A percentile compares a stretch with the other conserved stretches of the same genome.
These are phyloP conservation scores for Cybosia mesomella DNA, from an alignment of 2,888 invertebrate genomes.

Conservation along the genomic window DNA sequence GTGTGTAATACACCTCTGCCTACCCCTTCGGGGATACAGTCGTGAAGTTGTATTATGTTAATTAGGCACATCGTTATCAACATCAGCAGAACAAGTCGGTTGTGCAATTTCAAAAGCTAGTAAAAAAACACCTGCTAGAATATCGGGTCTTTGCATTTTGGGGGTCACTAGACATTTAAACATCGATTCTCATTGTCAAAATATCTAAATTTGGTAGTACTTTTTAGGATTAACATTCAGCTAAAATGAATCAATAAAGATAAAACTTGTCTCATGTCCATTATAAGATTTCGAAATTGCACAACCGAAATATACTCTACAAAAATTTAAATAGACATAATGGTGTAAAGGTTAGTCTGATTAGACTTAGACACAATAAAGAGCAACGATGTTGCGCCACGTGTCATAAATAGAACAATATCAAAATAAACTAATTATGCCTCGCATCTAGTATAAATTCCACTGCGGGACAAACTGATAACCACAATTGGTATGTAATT, in stretches of 20 bases:
- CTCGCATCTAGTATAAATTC: background rate
- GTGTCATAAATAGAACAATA: background rate
- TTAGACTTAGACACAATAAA: background rate
- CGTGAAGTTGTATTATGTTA: too few relatives aligned
- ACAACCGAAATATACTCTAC: background rate
- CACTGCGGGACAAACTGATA: background rate
- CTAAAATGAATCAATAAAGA: background rate
- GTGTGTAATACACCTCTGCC: too few relatives aligned
- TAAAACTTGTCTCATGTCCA: background rate
- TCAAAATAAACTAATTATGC: conserved; percentile 5
- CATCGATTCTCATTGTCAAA: too few relatives aligned
- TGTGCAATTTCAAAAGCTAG: background rate
- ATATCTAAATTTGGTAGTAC: too few relatives aligned
- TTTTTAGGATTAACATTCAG: too few relatives aligned
- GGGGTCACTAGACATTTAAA: too few relatives aligned
- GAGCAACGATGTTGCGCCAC: background rate
- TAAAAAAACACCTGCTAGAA: too few relatives aligned
- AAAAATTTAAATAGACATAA: background rate
- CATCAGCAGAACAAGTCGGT: too few relatives aligned
- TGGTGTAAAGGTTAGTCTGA: background rate
- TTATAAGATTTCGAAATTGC: background rate
- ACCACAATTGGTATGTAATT: conserved; percentile 5
- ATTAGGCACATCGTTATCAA: too few relatives aligned
- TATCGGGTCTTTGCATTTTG: too few relatives aligned
- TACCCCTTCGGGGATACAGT: too few relatives aligned